phyloP scores from a whole-genome alignment of 2,113 vertebrate genomes.

The Lycaon pictus region DNA sequence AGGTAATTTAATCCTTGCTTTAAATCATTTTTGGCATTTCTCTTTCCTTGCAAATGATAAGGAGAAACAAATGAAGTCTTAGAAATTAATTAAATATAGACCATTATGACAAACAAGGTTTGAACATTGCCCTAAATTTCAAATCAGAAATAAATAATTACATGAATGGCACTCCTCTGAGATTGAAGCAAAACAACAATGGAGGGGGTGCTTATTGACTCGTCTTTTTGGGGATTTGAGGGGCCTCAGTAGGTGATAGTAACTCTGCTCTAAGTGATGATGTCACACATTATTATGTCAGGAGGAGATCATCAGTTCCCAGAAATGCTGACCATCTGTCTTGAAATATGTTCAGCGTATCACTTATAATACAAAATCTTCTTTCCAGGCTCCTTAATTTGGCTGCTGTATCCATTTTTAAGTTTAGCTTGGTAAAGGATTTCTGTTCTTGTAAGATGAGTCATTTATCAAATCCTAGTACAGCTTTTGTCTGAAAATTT shows the following conservation, averaged over 20 bases:
- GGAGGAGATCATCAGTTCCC: background rate
- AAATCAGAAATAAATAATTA: conserved; percentile 8
- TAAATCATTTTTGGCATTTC: conserved; percentile 73
- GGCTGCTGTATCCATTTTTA: background rate
- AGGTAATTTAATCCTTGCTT: conserved; percentile 67
- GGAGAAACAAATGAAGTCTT: conserved; percentile 24
- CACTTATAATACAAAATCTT: conserved; percentile 8
- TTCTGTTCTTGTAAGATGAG: conserved; percentile 41
- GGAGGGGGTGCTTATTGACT: background rate
- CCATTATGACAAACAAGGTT: background rate
- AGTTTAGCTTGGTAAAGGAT: conserved; percentile 13
- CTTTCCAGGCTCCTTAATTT: conserved; percentile 25
- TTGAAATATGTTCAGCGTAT: conserved; percentile 40
- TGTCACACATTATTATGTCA: background rate
- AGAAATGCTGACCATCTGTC: conserved; percentile 50
- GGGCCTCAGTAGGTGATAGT: background rate
- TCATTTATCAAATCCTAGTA: conserved; percentile 55
- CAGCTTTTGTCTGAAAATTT: conserved; percentile 18
- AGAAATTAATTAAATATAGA: conserved; percentile 61
- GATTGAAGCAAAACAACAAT: background rate
- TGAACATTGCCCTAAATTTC: conserved; percentile 9
- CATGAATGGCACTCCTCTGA: background rate
- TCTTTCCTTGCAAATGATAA: conserved; percentile 63
- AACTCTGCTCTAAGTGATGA: background rate
- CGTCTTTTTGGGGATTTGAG: background rate